These are phyloP conservation scores for Zaprionus kolodkinae DNA, from an alignment of 1,140 invertebrate species.

Conservation along the genomic window DNA sequence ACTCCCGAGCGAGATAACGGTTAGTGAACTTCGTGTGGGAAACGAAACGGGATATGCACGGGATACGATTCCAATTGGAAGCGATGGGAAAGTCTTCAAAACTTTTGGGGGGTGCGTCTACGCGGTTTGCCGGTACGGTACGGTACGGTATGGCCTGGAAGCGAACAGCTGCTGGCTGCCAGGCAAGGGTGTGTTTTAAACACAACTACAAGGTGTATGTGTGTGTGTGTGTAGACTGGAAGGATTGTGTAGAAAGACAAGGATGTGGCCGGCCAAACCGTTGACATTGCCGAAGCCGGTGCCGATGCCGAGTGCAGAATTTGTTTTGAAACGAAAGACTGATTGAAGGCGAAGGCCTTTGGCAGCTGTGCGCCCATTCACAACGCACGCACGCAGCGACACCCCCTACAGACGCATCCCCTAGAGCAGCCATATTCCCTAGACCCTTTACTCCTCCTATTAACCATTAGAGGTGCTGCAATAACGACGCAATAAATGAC, in stretches of 20 bases:
- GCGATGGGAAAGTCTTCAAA: slow-evolving; percentile 50
- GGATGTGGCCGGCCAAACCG: background rate
- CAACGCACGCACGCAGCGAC: slow-evolving; percentile 15
- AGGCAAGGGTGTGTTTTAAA: slow-evolving; percentile 50
- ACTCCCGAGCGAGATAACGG: slow-evolving; percentile 33
- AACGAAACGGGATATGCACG: slow-evolving; percentile 21
- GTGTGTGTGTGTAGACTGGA: slow-evolving; percentile 70
- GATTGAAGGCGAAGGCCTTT: slow-evolving; percentile 32
- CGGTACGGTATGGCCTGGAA: slow-evolving; percentile 40
- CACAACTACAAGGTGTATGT: slow-evolving; percentile 51
- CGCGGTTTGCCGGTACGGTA: slow-evolving; percentile 21
- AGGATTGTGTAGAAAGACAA: slow-evolving; percentile 13
- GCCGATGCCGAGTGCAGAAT: slow-evolving; percentile 54
- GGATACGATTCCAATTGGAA: slow-evolving; percentile 67
- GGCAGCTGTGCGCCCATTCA: slow-evolving; percentile 53
- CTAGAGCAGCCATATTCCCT: background rate
- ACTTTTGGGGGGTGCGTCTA: slow-evolving; percentile 42
- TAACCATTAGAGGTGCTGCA: slow-evolving; percentile 65
- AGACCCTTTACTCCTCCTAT: background rate
- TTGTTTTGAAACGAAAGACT: slow-evolving; percentile 77
- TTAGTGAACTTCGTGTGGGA: slow-evolving; percentile 62
- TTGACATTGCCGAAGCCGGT: slow-evolving; percentile 15
- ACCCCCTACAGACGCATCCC: background rate
- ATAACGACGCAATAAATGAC: slow-evolving; percentile 82
- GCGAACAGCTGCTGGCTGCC: slow-evolving; percentile 65